phyloP scores from a whole-genome alignment of 2,888 invertebrate species.

The Hemithea aestivaria region DNA sequence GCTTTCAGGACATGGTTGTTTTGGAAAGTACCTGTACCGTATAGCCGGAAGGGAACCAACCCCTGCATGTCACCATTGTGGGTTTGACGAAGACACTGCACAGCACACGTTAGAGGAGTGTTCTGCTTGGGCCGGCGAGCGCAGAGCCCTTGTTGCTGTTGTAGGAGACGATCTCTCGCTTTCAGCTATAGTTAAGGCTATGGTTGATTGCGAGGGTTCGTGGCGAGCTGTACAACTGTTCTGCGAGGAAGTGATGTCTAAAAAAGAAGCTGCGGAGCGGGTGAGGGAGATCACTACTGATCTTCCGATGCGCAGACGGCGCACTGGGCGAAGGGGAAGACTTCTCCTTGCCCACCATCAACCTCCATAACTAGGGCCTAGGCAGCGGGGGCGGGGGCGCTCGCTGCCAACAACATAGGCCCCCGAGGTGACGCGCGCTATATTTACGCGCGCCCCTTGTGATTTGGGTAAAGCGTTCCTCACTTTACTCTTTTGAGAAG shows the following conservation, averaged over 20 bases:
- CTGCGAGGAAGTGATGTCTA: not conserved
- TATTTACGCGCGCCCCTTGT: no score
- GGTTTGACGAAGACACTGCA: conserved; percentile 3
- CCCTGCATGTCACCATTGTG: conserved; percentile 1
- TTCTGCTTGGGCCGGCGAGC: conserved; percentile 16
- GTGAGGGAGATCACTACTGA: not conserved
- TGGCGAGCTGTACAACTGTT: not conserved
- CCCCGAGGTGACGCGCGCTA: not conserved
- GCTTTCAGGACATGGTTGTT: conserved; percentile 3
- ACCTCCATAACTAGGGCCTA: not conserved
- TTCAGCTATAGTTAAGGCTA: not conserved
- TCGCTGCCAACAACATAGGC: no score
- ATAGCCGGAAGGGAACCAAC: conserved; percentile 2
- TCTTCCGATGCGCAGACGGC: not conserved
- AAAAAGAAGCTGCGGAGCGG: conserved; percentile 4
- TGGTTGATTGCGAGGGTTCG: conserved; percentile 3
- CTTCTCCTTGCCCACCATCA: no score
- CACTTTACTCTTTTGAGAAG: no score
- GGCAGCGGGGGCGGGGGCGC: no score
- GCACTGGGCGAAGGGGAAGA: not conserved
- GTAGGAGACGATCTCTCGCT: conserved; percentile 5
- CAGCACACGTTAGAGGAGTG: conserved; percentile 7
- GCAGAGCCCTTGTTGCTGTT: conserved; percentile 7
- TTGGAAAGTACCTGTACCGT: conserved; percentile 1
- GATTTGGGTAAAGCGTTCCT: no score